These are phyloP conservation scores for Drosophila gaucha DNA, from an alignment of 2,888 invertebrate genomes.

Conservation along the genomic window DNA sequence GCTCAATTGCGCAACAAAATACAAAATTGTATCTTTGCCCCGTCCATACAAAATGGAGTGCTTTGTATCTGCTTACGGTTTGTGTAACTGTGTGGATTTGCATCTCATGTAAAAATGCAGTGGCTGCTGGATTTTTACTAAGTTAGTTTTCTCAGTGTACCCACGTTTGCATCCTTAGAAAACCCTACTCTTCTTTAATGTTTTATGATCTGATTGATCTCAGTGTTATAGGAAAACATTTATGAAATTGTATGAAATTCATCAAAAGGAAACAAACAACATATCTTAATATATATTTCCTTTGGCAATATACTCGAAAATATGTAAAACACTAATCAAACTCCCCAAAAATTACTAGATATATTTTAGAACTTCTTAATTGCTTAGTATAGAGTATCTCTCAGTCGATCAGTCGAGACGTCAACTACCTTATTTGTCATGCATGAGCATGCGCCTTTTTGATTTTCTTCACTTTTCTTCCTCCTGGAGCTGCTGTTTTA, in stretches of 20 bases:
- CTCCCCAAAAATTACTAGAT: too few species aligned
- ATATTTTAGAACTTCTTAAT: neutral
- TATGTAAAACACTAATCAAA: too few species aligned
- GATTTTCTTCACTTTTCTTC: slow-evolving; percentile 11
- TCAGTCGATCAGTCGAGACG: neutral
- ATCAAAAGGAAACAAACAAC: too few species aligned
- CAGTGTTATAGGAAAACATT: too few species aligned
- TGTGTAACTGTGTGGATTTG: slow-evolving; percentile 2
- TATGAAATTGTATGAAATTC: too few species aligned
- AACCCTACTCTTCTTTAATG: too few species aligned
- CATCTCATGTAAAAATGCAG: slow-evolving; percentile 29
- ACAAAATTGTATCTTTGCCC: slow-evolving; percentile 53
- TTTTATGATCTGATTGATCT: too few species aligned
- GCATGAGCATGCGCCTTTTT: slow-evolving; percentile 34
- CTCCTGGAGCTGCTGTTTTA: slow-evolving; percentile 62
- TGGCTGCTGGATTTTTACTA: slow-evolving; percentile 39
- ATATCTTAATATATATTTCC: too few species aligned
- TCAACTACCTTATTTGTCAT: slow-evolving; percentile 28
- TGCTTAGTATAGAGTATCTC: slow-evolving; percentile 7
- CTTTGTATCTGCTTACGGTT: slow-evolving; percentile 9
- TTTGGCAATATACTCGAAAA: too few species aligned
- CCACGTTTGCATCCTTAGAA: slow-evolving; percentile 2
- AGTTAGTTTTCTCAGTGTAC: slow-evolving; percentile 30
- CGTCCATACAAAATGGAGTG: slow-evolving; percentile 55
- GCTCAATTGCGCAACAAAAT: slow-evolving; percentile 80